These are phyloP conservation scores for Melinopterus prodromus DNA, from an alignment of 2,888 invertebrate species.

Conservation along the genomic window DNA sequence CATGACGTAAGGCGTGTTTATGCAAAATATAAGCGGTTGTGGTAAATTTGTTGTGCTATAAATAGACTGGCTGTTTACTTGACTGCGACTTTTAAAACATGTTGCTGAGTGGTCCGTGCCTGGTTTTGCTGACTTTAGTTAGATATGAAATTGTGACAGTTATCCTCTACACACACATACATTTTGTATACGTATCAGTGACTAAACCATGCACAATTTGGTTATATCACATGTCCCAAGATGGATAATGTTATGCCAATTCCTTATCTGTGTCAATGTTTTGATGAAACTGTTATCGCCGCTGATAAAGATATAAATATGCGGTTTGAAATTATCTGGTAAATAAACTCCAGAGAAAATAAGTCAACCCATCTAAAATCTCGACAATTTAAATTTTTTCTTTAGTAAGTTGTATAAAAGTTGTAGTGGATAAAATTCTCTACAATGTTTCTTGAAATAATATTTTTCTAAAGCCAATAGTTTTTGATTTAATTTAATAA, in stretches of 20 bases:
- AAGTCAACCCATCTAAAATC: no score
- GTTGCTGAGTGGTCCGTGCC: background rate
- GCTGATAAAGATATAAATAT: background rate
- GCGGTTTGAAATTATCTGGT: no score
- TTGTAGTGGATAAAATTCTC: no score
- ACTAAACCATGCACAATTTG: background rate
- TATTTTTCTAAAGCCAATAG: no score
- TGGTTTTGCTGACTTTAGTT: background rate
- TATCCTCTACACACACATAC: background rate
- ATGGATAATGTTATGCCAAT: background rate
- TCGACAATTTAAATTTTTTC: no score
- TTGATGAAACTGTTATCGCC: background rate
- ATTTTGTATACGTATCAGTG: background rate
- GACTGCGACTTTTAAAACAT: background rate
- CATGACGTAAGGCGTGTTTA: background rate
- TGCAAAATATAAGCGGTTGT: background rate
- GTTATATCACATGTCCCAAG: background rate
- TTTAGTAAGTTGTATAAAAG: no score
- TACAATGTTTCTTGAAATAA: no score
- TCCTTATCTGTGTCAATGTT: background rate
- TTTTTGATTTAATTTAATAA: no score
- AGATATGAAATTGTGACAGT: background rate
- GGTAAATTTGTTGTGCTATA: background rate
- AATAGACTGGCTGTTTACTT: background rate
- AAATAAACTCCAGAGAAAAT: no score